These are phyloP conservation scores for Sebastolobus altivelis DNA, from an alignment of 2,797 vertebrate species.

Conservation along the genomic window DNA sequence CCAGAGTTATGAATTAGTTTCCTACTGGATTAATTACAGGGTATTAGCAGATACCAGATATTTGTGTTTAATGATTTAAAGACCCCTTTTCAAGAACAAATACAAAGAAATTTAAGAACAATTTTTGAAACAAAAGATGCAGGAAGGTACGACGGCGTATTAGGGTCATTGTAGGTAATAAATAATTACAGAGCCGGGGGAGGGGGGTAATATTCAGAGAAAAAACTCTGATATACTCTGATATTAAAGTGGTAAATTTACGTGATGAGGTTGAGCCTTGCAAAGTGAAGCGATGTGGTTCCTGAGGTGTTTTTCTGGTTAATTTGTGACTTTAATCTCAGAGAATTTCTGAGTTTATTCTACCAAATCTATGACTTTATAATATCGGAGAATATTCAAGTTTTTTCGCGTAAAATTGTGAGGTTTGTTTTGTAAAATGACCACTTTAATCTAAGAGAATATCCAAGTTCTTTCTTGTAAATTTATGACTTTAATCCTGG, in stretches of 20 bases:
- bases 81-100: background rate
- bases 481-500: background rate
- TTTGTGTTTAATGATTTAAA: slow-evolving; percentile 4
- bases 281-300: no score
- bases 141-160: background rate
- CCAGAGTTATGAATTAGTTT: background rate
- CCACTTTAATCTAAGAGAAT: no score
- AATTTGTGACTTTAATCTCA: background rate
- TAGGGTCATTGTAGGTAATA: background rate
- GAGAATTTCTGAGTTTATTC: background rate
- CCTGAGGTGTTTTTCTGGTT: no score
- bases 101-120: no score
- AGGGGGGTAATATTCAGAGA: background rate
- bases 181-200: background rate
- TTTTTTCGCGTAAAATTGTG: background rate
- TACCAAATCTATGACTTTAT: background rate
- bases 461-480: background rate
- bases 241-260: background rate
- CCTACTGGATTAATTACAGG: background rate
- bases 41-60: background rate
- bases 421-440: no score
- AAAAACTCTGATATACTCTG: background rate
- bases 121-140: background rate
- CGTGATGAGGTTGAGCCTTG: no score
- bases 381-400: background rate